Conservation (phyloP, 2,113 vertebrate genomes). For the Saguinus midas region DNA sequence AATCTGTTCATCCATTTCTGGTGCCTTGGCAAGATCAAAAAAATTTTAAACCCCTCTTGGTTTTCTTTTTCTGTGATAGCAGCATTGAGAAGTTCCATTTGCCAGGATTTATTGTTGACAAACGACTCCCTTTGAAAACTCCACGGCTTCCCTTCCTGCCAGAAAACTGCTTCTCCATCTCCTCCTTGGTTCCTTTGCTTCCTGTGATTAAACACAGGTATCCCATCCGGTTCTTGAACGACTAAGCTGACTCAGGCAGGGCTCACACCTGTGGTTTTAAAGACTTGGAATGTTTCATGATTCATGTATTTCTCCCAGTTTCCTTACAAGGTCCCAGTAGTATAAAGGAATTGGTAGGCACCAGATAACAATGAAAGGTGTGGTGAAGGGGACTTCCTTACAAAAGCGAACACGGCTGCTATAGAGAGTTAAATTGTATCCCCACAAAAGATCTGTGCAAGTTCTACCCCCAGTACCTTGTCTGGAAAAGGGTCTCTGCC, state of each 20-base stretch:
- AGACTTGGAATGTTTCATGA: conserved; percentile 32
- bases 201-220: not conserved
- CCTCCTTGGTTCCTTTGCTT: not conserved
- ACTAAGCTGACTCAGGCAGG: conserved; percentile 25
- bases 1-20: not conserved
- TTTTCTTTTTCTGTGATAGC: not conserved
- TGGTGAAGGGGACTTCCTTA: not conserved
- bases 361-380: not conserved
- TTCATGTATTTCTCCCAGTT: conserved; percentile 1
- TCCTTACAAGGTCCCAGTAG: not conserved
- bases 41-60: not conserved
- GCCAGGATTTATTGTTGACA: not conserved
- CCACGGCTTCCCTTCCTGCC: not conserved
- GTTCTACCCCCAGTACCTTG: not conserved
- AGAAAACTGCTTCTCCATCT: not conserved
- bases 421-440: not conserved
- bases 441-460: not conserved
- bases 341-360: not conserved
- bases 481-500: not conserved
- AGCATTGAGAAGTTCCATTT: not conserved
- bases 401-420: not conserved
- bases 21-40: not conserved
- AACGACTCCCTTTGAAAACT: not conserved
- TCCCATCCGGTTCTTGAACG: not conserved
- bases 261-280: conserved; percentile 41